These are phyloP conservation scores for Tetragnatha versicolor DNA, from an alignment of 1,140 invertebrate genomes.

Conservation along the genomic window DNA sequence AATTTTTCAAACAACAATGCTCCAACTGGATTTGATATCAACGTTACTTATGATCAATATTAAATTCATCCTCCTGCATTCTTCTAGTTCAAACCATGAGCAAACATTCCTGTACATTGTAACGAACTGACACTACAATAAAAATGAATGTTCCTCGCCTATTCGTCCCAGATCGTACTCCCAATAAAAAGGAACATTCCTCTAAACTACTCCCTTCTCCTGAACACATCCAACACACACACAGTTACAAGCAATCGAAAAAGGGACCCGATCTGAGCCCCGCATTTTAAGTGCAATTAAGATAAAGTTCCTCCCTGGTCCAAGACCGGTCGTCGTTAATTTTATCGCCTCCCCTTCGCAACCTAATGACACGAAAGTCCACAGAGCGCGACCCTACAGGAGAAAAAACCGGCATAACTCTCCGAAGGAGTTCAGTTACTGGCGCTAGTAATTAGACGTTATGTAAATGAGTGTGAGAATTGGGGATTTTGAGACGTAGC, in stretches of 20 bases:
- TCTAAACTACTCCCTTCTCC: not conserved
- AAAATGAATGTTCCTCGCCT: too few relatives aligned
- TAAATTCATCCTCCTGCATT: too few relatives aligned
- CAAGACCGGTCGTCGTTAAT: slow-evolving; percentile 3
- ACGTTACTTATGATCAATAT: too few relatives aligned
- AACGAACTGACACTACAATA: too few relatives aligned
- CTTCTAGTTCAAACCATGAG: too few relatives aligned
- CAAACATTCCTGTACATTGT: too few relatives aligned
- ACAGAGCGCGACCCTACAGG: not conserved
- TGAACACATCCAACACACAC: not conserved
- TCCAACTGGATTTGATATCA: too few relatives aligned
- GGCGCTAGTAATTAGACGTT: slow-evolving; percentile 17
- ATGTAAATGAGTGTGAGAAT: slow-evolving; percentile 36
- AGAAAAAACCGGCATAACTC: slow-evolving; percentile 4
- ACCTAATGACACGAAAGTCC: slow-evolving; percentile 15
- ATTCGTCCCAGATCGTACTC: too few relatives aligned
- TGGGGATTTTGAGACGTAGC: slow-evolving; percentile 20
- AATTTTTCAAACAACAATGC: too few relatives aligned
- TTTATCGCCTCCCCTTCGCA: slow-evolving; percentile 15
- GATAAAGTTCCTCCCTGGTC: slow-evolving; percentile 1
- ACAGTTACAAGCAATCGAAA: slow-evolving; percentile 6
- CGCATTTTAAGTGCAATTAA: slow-evolving; percentile 39
- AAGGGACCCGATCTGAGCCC: not conserved
- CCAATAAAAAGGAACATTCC: too few relatives aligned
- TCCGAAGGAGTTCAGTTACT: not conserved